Evolutionary conservation across 2,888 invertebrate genomes (phyloP).

Genomic region (Oligia fasciuncula): DNA sequence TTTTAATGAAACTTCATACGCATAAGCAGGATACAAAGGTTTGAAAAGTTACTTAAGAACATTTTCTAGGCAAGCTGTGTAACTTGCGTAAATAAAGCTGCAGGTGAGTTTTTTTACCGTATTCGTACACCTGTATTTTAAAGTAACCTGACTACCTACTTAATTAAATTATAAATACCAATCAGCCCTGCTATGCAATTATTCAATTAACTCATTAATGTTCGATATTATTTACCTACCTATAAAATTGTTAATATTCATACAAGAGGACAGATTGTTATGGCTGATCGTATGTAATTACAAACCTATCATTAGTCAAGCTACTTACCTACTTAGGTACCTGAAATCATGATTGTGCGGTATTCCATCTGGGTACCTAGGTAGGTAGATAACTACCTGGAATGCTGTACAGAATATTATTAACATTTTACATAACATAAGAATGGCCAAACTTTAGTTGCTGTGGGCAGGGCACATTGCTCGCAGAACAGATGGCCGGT

Average conservation of each 20-base stretch:
- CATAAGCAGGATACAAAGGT: too few species aligned
- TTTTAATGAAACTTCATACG: too few species aligned
- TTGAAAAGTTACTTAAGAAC: too few species aligned
- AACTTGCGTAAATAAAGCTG: constrained; percentile 59
- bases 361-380: neutral
- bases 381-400: neutral
- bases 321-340: constrained; percentile 20
- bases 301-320: constrained; percentile 18
- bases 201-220: constrained; percentile 50
- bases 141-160: constrained; percentile 22
- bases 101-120: constrained; percentile 57
- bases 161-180: constrained; percentile 42
- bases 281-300: constrained; percentile 26
- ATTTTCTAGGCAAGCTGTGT: constrained; percentile 7
- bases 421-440: neutral
- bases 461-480: too few species aligned
- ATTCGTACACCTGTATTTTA: constrained; percentile 31
- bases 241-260: constrained; percentile 26
- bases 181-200: constrained; percentile 41
- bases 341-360: constrained; percentile 14
- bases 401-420: constrained; percentile 3
- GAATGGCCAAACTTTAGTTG: too few species aligned
- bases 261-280: constrained; percentile 28
- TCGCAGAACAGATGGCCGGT: too few species aligned
- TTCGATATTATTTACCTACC: constrained; percentile 10